phyloP scores from a whole-genome alignment of 2,797 vertebrate species.

The Melanotaenia maccullochi region DNA sequence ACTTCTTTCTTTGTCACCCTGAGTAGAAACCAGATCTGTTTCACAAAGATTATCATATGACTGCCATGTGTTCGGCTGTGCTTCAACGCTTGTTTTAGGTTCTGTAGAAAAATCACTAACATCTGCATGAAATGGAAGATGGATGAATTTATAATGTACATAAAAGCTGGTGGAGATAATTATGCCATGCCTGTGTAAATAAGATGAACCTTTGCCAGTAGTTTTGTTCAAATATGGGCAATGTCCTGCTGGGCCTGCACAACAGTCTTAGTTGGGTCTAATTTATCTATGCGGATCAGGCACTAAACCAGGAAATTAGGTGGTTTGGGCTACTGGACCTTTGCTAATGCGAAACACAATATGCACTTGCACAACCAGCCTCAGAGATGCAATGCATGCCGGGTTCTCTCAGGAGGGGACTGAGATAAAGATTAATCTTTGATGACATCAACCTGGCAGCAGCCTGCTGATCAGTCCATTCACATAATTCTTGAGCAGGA shows the following conservation, averaged over 20 bases:
- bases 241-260: constrained; percentile 28
- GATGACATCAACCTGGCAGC: constrained; percentile 54
- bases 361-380: constrained; percentile 69
- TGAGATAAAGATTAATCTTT: constrained; percentile 38
- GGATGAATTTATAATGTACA: constrained; percentile 36
- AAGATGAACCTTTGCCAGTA: constrained; percentile 25
- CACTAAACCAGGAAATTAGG: constrained; percentile 74
- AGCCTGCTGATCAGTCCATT: constrained; percentile 41
- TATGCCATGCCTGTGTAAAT: constrained; percentile 36
- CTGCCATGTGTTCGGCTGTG: constrained; percentile 42
- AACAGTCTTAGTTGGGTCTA: constrained; percentile 26
- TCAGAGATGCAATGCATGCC: constrained; percentile 30
- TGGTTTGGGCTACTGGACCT: constrained; percentile 46
- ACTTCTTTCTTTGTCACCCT: neutral
- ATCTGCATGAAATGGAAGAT: constrained; percentile 33
- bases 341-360: constrained; percentile 70
- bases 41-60: constrained; percentile 10
- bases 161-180: constrained; percentile 42
- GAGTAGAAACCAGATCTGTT: constrained; percentile 20
- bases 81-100: constrained; percentile 25
- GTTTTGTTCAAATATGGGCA: constrained; percentile 10
- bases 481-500: constrained; percentile 30
- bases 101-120: constrained; percentile 54
- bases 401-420: constrained; percentile 45
- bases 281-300: constrained; percentile 57